Evolutionary conservation across 2,797 vertebrate species (phyloP).

Genomic region (Helarctos malayanus): DNA sequence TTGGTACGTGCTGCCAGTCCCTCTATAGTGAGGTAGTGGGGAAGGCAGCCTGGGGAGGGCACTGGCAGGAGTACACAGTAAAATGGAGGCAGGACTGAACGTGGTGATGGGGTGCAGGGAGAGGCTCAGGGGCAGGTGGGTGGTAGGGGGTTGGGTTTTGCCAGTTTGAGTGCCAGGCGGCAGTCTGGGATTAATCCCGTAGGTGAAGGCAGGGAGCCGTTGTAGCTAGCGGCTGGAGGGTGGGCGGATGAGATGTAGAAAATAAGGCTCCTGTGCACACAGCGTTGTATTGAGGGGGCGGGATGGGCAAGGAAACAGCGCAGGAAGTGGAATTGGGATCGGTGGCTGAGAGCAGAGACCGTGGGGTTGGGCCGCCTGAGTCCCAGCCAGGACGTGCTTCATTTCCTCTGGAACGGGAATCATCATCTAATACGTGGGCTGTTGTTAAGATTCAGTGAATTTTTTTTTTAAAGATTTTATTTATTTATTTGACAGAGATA

Average conservation of each 20-base stretch:
- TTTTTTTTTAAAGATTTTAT: background rate
- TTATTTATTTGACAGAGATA: too few species aligned
- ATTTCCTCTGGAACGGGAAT: background rate
- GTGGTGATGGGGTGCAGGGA: background rate
- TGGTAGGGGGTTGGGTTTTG: background rate
- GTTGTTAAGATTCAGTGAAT: background rate
- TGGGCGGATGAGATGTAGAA: background rate
- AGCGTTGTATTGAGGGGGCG: background rate
- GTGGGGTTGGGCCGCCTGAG: background rate
- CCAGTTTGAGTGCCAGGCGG: background rate
- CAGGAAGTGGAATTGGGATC: too few species aligned
- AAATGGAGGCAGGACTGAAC: background rate
- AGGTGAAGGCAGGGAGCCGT: background rate
- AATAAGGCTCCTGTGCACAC: rapidly evolving
- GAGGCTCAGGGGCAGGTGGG: background rate
- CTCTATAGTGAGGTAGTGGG: background rate
- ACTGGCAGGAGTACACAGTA: background rate
- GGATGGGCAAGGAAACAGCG: background rate
- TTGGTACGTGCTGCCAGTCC: background rate
- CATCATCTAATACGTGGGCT: background rate
- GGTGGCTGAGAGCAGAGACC: background rate
- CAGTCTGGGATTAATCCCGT: background rate
- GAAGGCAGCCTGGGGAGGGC: background rate
- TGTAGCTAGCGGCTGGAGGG: background rate
- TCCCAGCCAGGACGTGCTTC: background rate